Base-by-base conservation (phyloP, 2,797 vertebrate genomes). In the Toxotes lorentzi region DNA sequence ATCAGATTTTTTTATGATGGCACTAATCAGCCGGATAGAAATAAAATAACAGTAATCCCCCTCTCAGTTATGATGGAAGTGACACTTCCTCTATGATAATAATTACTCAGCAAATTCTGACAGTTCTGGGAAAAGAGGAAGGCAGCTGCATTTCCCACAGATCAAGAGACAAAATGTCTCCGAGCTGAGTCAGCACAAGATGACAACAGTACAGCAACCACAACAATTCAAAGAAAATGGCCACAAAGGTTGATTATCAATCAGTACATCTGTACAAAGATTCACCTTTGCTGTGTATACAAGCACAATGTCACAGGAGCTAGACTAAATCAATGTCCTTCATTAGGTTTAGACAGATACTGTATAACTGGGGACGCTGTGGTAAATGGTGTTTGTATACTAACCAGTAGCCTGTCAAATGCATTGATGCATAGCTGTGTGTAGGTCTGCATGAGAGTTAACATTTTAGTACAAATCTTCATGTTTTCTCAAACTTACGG, bases 401-500 rank as follows among this genome's bases (percentile, higher is more conserved):
- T 89, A 91, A 92, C 81, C 85, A 78, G 90, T 94, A 94, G 92
- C 91, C 92, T 92, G 91, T 94, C 87, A 54, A 83, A 89, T 86
- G 83, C 89, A 88, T 89, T 60, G 81, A 91, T 90, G 90, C 87
- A 90, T 93, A 92, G 78, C 86, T 91, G 88, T 94, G 90, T 88
- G 88, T 93, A 92, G 88, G 90, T 92, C 86, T 94, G 95, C 94
- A 95, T 95, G 95, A 93, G 75, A 90, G 86, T 86, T 86, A 81
- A 77, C 81, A 78, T 87, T 94, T 93, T 93, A 93, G 81, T 86
- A 71, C 73, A 89, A 82, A 87, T 78, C 79, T 84, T 79, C 70
- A 83, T 85, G 79, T 91, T 89, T 87, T 87, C 86, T 92, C 79
- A 78, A 81, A 92, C 73, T 79, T 75, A 61, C 64, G 58, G 69